These are phyloP conservation scores for Melinaea menophilus DNA, from an alignment of 2,888 invertebrate genomes.

Conservation along the genomic window DNA sequence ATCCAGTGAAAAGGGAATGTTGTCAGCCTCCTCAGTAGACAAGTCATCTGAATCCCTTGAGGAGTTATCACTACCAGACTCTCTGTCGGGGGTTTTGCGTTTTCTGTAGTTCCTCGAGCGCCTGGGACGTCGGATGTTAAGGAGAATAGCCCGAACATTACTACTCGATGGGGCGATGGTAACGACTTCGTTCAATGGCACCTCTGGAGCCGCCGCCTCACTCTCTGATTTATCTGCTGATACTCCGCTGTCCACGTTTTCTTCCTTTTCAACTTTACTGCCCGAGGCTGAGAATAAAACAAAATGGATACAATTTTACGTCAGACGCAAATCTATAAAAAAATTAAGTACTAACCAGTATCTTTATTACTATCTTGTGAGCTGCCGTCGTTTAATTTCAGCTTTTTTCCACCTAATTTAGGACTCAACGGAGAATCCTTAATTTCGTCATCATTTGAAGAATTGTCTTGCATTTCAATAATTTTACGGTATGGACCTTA, in stretches of 20 bases:
- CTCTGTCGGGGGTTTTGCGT: slow-evolving; percentile 61
- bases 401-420: slow-evolving; percentile 61
- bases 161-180: slow-evolving; percentile 60
- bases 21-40: slow-evolving; percentile 46
- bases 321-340: slow-evolving; percentile 32
- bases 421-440: slow-evolving; percentile 53
- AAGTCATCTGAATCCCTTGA: slow-evolving; percentile 69
- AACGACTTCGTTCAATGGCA: slow-evolving; percentile 59
- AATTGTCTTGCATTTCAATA: slow-evolving; percentile 66
- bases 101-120: slow-evolving; percentile 63
- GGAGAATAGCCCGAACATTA: slow-evolving; percentile 55
- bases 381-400: slow-evolving; percentile 70
- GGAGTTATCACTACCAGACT: slow-evolving; percentile 54
- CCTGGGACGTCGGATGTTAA: slow-evolving; percentile 56
- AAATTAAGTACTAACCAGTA: slow-evolving; percentile 45
- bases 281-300: slow-evolving; percentile 29
- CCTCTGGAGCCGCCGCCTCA: slow-evolving; percentile 47
- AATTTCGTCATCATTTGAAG: slow-evolving; percentile 65
- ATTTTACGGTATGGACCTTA: slow-evolving; percentile 31
- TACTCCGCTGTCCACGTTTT: slow-evolving; percentile 69
- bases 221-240: slow-evolving; percentile 72
- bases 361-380: slow-evolving; percentile 65
- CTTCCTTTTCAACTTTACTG: slow-evolving; percentile 47
- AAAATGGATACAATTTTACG: slow-evolving; percentile 47
- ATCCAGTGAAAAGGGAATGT: slow-evolving; percentile 20